Conservation (phyloP, 2,888 invertebrate genomes). For the Dicyrtoma fusca region DNA sequence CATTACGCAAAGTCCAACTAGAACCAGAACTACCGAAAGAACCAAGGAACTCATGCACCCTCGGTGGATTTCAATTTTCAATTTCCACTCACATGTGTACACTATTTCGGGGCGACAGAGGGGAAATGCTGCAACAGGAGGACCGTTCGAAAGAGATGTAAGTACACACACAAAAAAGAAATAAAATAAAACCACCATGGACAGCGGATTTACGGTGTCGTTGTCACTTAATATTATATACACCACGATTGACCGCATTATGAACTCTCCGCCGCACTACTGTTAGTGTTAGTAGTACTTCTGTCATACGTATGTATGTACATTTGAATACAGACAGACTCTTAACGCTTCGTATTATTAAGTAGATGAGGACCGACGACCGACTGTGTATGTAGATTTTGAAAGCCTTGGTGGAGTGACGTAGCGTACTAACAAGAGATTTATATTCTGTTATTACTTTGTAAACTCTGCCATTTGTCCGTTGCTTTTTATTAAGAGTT, state of each 20-base stretch:
- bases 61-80: constrained; percentile 1
- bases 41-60: constrained; percentile 8
- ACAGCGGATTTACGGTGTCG: constrained; percentile 28
- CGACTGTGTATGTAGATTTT: too few relatives aligned
- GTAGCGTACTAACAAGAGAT: not conserved
- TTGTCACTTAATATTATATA: constrained; percentile 23
- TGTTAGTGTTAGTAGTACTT: too few relatives aligned
- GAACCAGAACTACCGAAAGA: not conserved
- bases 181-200: constrained; percentile 14
- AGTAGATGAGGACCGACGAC: not conserved
- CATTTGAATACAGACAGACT: too few relatives aligned
- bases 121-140: not conserved
- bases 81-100: too few relatives aligned
- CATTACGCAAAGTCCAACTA: not conserved
- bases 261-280: constrained; percentile 25
- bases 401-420: too few relatives aligned
- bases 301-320: too few relatives aligned
- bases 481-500: too few relatives aligned
- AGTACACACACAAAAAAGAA: constrained; percentile 5
- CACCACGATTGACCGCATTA: constrained; percentile 34
- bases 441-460: constrained; percentile 7
- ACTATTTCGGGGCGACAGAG: not conserved
- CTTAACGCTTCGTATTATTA: too few relatives aligned
- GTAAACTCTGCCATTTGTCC: too few relatives aligned
- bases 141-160: not conserved